Evolutionary conservation across 2,888 invertebrate species (phyloP), one percentile per base, ranked within the genome.

Genomic region (Chrysolina oricalcia): DNA sequence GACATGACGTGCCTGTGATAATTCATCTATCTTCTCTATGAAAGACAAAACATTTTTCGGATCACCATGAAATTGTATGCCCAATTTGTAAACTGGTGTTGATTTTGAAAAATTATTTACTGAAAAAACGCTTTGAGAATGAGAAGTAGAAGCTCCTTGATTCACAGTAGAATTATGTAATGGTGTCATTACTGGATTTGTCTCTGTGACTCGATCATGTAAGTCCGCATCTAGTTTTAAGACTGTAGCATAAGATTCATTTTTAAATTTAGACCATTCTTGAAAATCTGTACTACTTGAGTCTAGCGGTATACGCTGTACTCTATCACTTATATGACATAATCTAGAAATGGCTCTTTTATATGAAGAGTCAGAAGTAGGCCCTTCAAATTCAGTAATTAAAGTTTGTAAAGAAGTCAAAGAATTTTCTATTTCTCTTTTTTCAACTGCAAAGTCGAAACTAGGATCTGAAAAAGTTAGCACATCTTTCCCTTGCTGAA

Each of bases 191-290:
- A 43, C 43, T 8, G 43, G 66, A 46, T 50, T 15, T 17, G 9
- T 21, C 46, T 48, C 23, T 27, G 9, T 10, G 41, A 66, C 66
- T 13, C 48, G 43, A 11, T 66, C 66, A 15, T 66, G 17, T 48
- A 68, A 17, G 11, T 68, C 53, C 5, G 68, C 62, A 23, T 70
- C 62, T 15, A 59, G 27, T 21, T 41, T 21, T 11, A 70, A 59
- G 17, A 35, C 53, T 17, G 70, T 70, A n/a, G 62, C 70, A 27
- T 62, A 70, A 35, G 69, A 50, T 56, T 56, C 69, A 19, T 69
- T 69, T 70, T 70, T 62, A 43, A 62, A 59, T 9, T 9, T 27
- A 53, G 15, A 46, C 68, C 40, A 11, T 13, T 35, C 10, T 56
- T 15, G 5, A 11, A 15, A n/a, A 41, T 27, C 46, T 46, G 46